Evolutionary conservation across 2,888 invertebrate species (phyloP).

Genomic region (Dasysyrphus albostriatus): DNA sequence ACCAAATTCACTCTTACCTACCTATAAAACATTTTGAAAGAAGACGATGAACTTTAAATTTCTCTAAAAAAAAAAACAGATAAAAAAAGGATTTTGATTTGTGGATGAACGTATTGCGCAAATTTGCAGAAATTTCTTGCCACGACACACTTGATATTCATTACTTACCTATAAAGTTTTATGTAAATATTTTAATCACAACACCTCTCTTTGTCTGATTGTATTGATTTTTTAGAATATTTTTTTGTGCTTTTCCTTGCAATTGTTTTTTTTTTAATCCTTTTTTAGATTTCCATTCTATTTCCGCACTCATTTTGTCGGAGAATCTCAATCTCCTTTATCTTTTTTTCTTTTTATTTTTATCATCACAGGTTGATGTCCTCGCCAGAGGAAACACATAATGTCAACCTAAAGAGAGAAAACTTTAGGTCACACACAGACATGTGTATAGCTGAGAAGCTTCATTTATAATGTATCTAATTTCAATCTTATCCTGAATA

Average conservation of each 20-base stretch:
- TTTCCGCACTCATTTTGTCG: constrained; percentile 8
- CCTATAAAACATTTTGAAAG: too few species aligned
- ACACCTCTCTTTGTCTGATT: background rate
- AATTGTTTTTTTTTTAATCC: background rate
- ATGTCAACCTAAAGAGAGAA: background rate
- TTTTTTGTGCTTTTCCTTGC: background rate
- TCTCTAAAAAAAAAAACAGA: too few species aligned
- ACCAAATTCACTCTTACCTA: too few species aligned
- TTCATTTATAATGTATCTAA: constrained; percentile 44
- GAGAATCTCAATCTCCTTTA: constrained; percentile 10
- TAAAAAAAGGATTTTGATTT: too few species aligned
- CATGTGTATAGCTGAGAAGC: constrained; percentile 5
- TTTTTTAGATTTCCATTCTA: constrained; percentile 14
- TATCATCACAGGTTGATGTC: constrained; percentile 31
- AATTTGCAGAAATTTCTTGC: too few species aligned
- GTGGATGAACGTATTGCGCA: too few species aligned
- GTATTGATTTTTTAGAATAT: constrained; percentile 3
- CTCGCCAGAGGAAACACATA: constrained; percentile 24
- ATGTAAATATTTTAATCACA: background rate
- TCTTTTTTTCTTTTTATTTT: background rate
- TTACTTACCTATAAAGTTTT: background rate
- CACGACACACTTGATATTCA: too few species aligned
- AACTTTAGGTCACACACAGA: constrained; percentile 16
- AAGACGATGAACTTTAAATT: too few species aligned
- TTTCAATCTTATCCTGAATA: constrained; percentile 40